These are phyloP conservation scores for Fragum whitleyi DNA, from an alignment of 2,888 invertebrate genomes.

Conservation along the genomic window DNA sequence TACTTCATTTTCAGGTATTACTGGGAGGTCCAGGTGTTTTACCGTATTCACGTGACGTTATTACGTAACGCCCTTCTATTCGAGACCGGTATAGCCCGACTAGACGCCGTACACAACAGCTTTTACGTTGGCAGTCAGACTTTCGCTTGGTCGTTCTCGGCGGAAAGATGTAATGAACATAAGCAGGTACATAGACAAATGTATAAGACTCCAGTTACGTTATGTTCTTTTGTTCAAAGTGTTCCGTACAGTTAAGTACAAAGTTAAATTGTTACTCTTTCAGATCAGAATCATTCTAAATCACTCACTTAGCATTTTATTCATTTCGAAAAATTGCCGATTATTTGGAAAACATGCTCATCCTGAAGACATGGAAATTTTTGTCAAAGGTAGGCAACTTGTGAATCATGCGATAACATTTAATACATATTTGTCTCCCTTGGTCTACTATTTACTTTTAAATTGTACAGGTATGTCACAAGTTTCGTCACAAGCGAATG, in stretches of 20 bases:
- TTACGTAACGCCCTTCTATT: conserved; percentile 67
- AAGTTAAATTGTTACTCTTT: too few relatives aligned
- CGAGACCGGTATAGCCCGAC: conserved; percentile 66
- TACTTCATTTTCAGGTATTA: conserved; percentile 51
- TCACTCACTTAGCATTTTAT: too few relatives aligned
- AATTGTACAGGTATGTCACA: conserved; percentile 66
- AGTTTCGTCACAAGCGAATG: conserved; percentile 67
- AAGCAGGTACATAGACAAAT: conserved; percentile 52
- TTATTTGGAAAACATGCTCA: too few relatives aligned
- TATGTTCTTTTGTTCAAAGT: too few relatives aligned
- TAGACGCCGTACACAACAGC: conserved; percentile 66
- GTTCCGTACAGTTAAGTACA: too few relatives aligned
- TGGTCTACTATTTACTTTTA: too few relatives aligned
- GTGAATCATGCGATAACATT: too few relatives aligned
- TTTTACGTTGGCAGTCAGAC: conserved; percentile 69
- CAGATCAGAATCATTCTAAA: too few relatives aligned
- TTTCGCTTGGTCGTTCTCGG: conserved; percentile 70
- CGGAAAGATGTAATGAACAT: conserved; percentile 68
- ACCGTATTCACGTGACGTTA: conserved; percentile 66
- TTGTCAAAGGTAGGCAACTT: too few relatives aligned
- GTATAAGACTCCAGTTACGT: not conserved
- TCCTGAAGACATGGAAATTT: too few relatives aligned
- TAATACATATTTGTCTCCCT: too few relatives aligned
- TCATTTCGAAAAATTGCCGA: too few relatives aligned
- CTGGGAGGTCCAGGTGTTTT: conserved; percentile 69